Conservation (phyloP, 92 coral and sea anemone genomes). For the Paramuricea clavata region DNA sequence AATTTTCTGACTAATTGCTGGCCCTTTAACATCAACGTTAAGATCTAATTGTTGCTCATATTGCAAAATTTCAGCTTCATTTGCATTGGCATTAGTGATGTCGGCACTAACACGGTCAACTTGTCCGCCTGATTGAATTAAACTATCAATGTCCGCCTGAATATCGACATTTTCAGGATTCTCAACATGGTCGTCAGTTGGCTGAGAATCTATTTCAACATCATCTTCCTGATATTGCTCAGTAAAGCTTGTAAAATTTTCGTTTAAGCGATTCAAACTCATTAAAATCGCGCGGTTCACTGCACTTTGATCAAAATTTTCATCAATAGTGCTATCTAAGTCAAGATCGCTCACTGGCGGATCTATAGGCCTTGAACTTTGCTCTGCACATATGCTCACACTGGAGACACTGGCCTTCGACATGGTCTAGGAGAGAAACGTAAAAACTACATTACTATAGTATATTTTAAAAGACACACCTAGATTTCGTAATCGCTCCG, state of each 20-base stretch:
- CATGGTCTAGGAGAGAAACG: not conserved
- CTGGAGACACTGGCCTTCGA: conserved; percentile 3
- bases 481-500: too few species aligned
- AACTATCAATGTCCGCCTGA: conserved; percentile 13
- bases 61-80: conserved; percentile 36
- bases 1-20: too few species aligned
- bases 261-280: not conserved
- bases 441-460: not conserved
- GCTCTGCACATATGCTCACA: not conserved
- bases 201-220: not conserved
- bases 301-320: not conserved
- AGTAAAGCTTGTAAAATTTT: not conserved
- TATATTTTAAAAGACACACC: too few species aligned
- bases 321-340: not conserved
- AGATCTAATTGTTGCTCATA: conserved; percentile 7
- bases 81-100: not conserved
- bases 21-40: too few species aligned
- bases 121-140: not conserved
- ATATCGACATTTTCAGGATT: not conserved
- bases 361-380: not conserved
- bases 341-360: not conserved
- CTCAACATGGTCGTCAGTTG: not conserved
- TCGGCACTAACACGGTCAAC: not conserved
- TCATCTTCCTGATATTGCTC: not conserved
- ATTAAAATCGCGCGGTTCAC: not conserved